Evolutionary conservation across 2,888 invertebrate species (phyloP), one percentile per base, ranked within the genome.

Genomic region (Tortricodes alternella): DNA sequence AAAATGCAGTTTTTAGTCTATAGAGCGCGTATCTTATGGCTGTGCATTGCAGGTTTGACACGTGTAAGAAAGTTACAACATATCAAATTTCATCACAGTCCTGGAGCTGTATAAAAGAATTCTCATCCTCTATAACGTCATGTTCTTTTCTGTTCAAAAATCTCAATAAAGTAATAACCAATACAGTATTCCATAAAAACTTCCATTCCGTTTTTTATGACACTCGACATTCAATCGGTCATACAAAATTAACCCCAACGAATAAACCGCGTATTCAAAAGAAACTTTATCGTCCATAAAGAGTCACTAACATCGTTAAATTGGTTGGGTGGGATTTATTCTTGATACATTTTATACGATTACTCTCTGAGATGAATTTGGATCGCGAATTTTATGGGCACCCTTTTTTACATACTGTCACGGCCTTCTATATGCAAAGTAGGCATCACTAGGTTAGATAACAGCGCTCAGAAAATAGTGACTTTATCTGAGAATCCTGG

Each of bases 251-350:
- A 60, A 67, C 61, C 62, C 59, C 50, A 46, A 59, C 57, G 35
- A 49, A 58, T 61, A 64, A 62, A 68, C 65, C 63, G 65, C 64
- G 68, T 69, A 76, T 76, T 76, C 75, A 75, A 77, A 80, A 77
- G 74, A 73, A 75, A 74, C 71, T 87, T 84, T 85, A 87, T 80
- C 63, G 64, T 46, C 74, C 74, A 83, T 86, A 86, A 87, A 85
- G 64, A 73, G 74, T 77, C 74, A 82, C 75, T 82, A 82, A 80
- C 82, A 78, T 82, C 73, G 71, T 69, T 72, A 73, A 76, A 76
- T 75, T 72, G 74, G 70, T 35, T 16, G 61, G 68, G 64, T 65
- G 65, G 74, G 73, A 71, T 67, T 74, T 74, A 68, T 68, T 63
- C 73, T 75, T 73, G 78, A 80, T 79, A 79, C 74, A 76, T 73